Conservation (phyloP, 2,888 invertebrate genomes). For the Stenodera caucasica region DNA sequence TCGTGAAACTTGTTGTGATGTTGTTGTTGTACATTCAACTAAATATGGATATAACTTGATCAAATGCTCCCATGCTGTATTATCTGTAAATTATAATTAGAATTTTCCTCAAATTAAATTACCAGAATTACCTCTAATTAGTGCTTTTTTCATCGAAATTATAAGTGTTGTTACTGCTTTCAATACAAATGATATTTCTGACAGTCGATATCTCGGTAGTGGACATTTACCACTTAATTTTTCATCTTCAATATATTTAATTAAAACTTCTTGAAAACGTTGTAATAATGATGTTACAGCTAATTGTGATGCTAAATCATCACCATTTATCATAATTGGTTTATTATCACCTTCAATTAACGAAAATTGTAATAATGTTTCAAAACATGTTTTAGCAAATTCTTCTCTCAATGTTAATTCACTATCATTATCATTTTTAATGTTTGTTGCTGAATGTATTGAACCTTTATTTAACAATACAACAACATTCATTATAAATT, state of each 20-base stretch:
- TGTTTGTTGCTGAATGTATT: conserved; percentile 73
- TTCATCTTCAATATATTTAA: conserved; percentile 84
- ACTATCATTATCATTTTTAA: conserved; percentile 74
- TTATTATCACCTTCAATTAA: conserved; percentile 71
- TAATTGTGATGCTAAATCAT: conserved; percentile 67
- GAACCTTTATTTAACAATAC: conserved; percentile 83
- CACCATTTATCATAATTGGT: conserved; percentile 46
- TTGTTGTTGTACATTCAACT: conserved; percentile 82
- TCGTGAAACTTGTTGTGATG: conserved; percentile 77
- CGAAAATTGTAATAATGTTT: conserved; percentile 93
- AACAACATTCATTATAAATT: conserved; percentile 81
- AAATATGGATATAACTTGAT: conserved; percentile 89
- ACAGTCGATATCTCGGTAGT: conserved; percentile 83
- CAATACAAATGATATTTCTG: conserved; percentile 94
- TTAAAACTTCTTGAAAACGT: conserved; percentile 90
- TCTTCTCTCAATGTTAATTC: conserved; percentile 87
- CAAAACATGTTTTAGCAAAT: conserved; percentile 95
- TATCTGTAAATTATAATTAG: conserved; percentile 64
- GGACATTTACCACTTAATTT: conserved; percentile 83
- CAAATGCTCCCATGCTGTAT: conserved; percentile 89
- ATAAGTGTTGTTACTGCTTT: conserved; percentile 93
- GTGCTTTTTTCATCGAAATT: conserved; percentile 88
- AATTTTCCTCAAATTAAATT: neutral
- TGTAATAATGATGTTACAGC: conserved; percentile 92
- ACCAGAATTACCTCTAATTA: conserved; percentile 77